phyloP scores from a whole-genome alignment of 2,113 vertebrate genomes.

The Istiophorus platypterus region DNA sequence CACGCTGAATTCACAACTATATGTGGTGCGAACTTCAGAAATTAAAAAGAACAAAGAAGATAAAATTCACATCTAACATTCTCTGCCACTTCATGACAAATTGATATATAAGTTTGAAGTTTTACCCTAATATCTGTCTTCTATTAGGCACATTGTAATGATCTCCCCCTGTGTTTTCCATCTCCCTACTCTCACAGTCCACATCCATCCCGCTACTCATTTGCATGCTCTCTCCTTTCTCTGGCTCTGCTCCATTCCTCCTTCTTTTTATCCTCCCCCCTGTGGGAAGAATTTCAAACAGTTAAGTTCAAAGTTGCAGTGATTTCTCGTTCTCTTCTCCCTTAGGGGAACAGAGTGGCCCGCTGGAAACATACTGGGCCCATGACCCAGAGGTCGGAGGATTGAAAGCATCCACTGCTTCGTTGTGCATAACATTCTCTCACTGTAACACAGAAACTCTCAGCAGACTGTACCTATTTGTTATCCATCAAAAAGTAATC shows the following conservation, averaged over 20 bases:
- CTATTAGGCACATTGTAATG: neutral
- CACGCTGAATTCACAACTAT: neutral
- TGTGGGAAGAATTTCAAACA: slow-evolving; percentile 73
- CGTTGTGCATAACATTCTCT: neutral
- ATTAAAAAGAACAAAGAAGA: neutral
- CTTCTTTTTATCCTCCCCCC: neutral
- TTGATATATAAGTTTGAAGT: no score
- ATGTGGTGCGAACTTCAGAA: neutral
- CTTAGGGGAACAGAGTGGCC: slow-evolving; percentile 69
- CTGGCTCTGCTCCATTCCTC: neutral
- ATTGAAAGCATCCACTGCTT: slow-evolving; percentile 34
- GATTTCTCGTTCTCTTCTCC: accelerated
- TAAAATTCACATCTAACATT: neutral
- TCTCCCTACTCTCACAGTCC: neutral
- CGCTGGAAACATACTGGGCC: slow-evolving; percentile 87
- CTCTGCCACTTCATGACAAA: no score
- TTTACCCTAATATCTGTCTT: neutral
- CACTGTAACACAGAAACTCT: accelerated
- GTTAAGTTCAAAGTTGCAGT: neutral
- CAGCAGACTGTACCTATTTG: no score
- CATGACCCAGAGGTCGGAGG: slow-evolving; percentile 88
- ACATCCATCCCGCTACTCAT: neutral
- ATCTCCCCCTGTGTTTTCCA: neutral
- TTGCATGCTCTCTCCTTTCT: neutral
- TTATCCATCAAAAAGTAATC: neutral